These are phyloP conservation scores for Euleptes europaea DNA, from an alignment of 2,113 vertebrate genomes.

Conservation along the genomic window DNA sequence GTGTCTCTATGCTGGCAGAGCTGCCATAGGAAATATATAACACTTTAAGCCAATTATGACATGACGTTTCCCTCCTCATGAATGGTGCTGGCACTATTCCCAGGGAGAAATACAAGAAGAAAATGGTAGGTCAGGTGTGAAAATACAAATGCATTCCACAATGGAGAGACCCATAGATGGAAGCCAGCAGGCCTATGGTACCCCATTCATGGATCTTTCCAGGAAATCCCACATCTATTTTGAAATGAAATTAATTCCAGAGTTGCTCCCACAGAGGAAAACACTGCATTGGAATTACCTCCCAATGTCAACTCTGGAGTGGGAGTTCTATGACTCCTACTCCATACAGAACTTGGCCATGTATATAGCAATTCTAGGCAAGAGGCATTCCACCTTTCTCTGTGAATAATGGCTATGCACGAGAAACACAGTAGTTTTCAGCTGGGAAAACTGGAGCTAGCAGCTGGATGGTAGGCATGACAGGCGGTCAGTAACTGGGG, in stretches of 20 bases:
- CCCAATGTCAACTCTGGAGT: background rate
- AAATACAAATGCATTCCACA: background rate
- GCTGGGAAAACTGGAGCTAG: background rate
- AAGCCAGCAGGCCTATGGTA: background rate
- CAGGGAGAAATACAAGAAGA: background rate
- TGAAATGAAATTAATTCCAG: background rate
- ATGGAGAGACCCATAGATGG: background rate
- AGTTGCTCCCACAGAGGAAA: background rate
- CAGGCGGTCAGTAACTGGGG: background rate
- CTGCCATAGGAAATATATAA: background rate
- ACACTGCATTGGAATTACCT: background rate
- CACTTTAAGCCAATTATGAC: background rate
- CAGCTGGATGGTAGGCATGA: background rate
- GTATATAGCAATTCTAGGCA: background rate
- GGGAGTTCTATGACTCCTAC: background rate
- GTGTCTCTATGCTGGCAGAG: background rate
- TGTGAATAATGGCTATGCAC: background rate
- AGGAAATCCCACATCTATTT: background rate
- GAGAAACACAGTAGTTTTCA: background rate
- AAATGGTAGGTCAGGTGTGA: background rate
- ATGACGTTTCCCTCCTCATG: background rate
- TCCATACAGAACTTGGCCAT: background rate
- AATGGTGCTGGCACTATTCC: background rate
- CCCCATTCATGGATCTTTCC: background rate
- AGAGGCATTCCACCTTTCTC: background rate